A percentile compares a stretch with the other conserved stretches of the same genome.
phyloP scores from a whole-genome alignment of 92 coral and sea anemone genomes.

The Umimayanthus kanabou region DNA sequence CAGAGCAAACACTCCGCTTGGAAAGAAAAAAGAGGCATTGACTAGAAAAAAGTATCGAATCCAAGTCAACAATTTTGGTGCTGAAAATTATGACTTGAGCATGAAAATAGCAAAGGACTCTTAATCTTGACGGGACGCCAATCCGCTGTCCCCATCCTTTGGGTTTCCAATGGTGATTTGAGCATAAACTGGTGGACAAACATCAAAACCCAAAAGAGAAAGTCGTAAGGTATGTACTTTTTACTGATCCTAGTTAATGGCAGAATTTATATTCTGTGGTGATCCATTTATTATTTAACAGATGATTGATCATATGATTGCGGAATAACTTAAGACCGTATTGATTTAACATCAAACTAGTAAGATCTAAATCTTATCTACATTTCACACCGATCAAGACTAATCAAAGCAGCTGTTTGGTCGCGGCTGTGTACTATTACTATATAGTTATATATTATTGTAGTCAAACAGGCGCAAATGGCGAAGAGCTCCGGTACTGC shows the following conservation, averaged over 20 bases:
- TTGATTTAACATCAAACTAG: too few relatives aligned
- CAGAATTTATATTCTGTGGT: neutral
- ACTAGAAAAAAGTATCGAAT: neutral
- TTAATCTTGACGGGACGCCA: neutral
- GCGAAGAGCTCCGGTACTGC: too few relatives aligned
- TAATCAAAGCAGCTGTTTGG: too few relatives aligned
- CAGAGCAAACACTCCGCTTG: neutral
- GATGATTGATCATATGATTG: neutral
- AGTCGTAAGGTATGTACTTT: neutral
- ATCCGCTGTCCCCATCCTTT: neutral
- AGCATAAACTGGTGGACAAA: neutral
- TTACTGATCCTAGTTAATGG: neutral
- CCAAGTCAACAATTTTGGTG: neutral
- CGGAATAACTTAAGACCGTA: too few relatives aligned
- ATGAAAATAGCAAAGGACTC: neutral
- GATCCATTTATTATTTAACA: too few relatives aligned
- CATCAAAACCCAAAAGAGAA: neutral
- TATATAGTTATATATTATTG: too few relatives aligned
- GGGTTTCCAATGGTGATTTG: neutral
- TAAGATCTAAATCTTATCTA: too few relatives aligned
- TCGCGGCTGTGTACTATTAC: too few relatives aligned
- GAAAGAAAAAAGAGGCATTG: neutral
- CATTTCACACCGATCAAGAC: too few relatives aligned
- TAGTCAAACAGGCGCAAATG: too few relatives aligned
- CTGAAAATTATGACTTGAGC: neutral